These are phyloP conservation scores for Eupithecia subfuscata DNA, from an alignment of 2,888 invertebrate species.

Conservation along the genomic window DNA sequence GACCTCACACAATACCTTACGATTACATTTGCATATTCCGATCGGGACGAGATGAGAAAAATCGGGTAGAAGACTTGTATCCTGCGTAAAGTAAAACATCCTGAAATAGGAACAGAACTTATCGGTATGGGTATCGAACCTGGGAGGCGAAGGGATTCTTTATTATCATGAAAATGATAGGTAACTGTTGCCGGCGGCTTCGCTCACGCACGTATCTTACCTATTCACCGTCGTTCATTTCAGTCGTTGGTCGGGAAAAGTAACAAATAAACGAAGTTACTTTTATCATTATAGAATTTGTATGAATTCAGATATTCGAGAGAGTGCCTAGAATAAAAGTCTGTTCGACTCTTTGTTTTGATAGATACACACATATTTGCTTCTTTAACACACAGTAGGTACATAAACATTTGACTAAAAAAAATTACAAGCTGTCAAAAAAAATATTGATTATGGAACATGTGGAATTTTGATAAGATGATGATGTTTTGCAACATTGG, in stretches of 20 bases:
- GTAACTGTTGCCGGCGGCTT: background rate
- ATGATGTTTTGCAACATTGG: no score
- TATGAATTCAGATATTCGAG: no score
- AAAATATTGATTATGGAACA: no score
- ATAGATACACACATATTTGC: no score
- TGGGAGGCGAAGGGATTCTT: background rate
- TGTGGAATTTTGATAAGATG: no score
- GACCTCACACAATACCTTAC: slow-evolving; percentile 40
- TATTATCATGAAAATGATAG: background rate
- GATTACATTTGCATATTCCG: slow-evolving; percentile 41
- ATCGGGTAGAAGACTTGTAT: slow-evolving; percentile 18
- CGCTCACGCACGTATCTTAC: background rate
- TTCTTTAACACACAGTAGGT: no score
- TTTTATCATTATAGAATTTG: background rate
- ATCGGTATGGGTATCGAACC: background rate
- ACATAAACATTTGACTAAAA: no score
- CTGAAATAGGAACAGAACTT: background rate
- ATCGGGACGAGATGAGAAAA: slow-evolving; percentile 33
- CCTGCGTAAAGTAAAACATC: slow-evolving; percentile 13
- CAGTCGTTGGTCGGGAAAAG: background rate
- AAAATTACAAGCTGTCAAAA: no score
- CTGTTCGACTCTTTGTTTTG: no score
- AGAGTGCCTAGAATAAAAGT: no score
- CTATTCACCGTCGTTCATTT: background rate
- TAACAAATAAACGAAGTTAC: background rate